Base-by-base conservation (phyloP, 64 coral and sea anemone genomes). In the Actinia equina region DNA sequence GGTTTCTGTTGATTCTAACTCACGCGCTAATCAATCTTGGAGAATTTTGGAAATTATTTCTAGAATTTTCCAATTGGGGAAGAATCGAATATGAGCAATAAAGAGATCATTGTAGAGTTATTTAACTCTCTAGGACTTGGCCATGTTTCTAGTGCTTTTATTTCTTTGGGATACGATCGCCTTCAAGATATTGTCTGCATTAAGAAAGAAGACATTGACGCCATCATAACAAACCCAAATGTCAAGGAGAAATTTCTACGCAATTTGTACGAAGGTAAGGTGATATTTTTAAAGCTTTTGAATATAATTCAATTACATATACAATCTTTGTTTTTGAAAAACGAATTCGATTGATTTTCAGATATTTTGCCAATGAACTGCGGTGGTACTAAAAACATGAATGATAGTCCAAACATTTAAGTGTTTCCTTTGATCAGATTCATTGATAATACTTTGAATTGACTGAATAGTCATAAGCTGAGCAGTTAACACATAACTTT, bases 101-200 rank as follows among this genome's bases (percentile, higher is more conserved):
- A 22, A 44, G 6, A 49, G 11, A 17, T 49, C 41, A 49, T 81
- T 22, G 49, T 44, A 15, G 42, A 52, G 18, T 23, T 81, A 20
- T 52, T 81, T 18, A 52, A 52, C 16, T 13, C 7, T n/a, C 4
- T 81, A 16, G 44, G 78, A 5, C 17, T 81, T 6, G 17, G 43
- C 49, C 78, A 81, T 52, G 7, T 81, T 44, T 81, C 43, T 6
- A 52, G 41, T 12, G 41, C 4, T 20, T 81, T 81, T 81, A 20
- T 81, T 22, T 81, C 78, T 17, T n/a, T 81, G 42, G 78, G 78
- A 49, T 81, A 81, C 78, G 23, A 44, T 23, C 78, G 49, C 8
- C 49, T 81, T 44, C 44, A 81, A 81, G 78, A 81, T 81, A 12
- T 81, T 20, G 27, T 81, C 22, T 81, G 49, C 20, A 18, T 81